Conservation (phyloP, 2,113 vertebrate species). For the Atherinomorus stipes region DNA sequence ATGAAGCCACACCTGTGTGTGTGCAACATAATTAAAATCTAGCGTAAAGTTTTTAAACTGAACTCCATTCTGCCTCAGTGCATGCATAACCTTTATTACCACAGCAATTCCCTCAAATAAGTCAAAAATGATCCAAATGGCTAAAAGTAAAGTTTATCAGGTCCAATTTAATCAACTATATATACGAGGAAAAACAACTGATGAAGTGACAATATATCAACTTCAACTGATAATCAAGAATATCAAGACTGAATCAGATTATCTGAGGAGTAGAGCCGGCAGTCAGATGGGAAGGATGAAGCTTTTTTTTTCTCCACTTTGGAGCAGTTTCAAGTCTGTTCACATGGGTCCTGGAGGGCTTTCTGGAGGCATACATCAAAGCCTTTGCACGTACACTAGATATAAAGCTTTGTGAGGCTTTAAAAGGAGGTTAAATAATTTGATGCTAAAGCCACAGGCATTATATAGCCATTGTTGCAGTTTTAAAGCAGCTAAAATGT, state of each 20-base stretch:
- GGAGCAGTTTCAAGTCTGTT: slow-evolving; percentile 15
- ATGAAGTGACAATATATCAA: too few relatives aligned
- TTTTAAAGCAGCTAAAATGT: slow-evolving; percentile 5
- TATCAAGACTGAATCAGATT: too few relatives aligned
- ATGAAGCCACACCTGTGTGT: slow-evolving; percentile 38
- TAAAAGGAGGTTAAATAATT: neutral
- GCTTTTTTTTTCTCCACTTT: slow-evolving; percentile 4
- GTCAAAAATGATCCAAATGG: neutral
- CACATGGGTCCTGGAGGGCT: slow-evolving; percentile 23
- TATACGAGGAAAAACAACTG: too few relatives aligned
- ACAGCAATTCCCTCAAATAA: neutral
- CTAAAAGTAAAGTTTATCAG: too few relatives aligned
- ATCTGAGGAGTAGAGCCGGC: neutral
- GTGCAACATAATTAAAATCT: slow-evolving; percentile 21
- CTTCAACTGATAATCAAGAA: too few relatives aligned
- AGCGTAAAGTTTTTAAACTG: neutral
- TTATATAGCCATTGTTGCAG: neutral
- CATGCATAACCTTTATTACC: too few relatives aligned
- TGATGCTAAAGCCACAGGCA: neutral
- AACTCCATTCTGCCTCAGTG: too few relatives aligned
- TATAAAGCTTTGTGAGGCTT: neutral
- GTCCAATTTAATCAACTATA: too few relatives aligned
- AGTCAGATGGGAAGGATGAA: neutral
- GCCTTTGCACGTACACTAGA: neutral
- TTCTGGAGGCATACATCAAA: neutral